Evolutionary conservation across 2,888 invertebrate species (phyloP).

Genomic region (Zhengitettix transpicula): DNA sequence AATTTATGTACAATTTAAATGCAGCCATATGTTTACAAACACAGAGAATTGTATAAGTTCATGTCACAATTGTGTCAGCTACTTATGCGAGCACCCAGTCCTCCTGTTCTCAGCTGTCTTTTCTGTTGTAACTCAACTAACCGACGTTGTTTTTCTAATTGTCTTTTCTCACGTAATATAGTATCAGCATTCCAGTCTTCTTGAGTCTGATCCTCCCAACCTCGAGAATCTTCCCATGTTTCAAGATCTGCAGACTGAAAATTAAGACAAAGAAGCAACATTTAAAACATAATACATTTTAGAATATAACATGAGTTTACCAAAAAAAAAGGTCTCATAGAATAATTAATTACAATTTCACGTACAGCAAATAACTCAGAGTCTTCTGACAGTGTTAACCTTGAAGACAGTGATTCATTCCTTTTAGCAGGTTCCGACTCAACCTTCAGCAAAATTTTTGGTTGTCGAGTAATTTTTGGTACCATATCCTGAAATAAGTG

Average conservation of each 20-base stretch:
- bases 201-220: conserved; percentile 12
- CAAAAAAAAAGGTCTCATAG: background rate
- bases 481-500: conserved; percentile 34
- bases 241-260: conserved; percentile 10
- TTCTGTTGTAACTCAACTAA: conserved; percentile 9
- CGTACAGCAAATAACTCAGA: conserved; percentile 4
- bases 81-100: background rate
- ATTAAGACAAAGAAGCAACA: background rate
- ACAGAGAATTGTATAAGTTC: background rate
- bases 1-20: too few species aligned
- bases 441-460: conserved; percentile 27
- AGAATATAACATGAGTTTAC: background rate
- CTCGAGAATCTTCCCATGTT: conserved; percentile 12
- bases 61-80: background rate
- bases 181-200: conserved; percentile 11
- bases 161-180: conserved; percentile 10
- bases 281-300: background rate
- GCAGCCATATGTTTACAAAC: too few species aligned
- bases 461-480: conserved; percentile 40
- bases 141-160: conserved; percentile 9
- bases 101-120: background rate
- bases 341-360: background rate
- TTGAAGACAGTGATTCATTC: conserved; percentile 3
- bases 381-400: conserved; percentile 1
- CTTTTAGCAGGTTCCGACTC: conserved; percentile 1